phyloP scores from a whole-genome alignment of 2,888 invertebrate species.

The Sarcophaga variegata region DNA sequence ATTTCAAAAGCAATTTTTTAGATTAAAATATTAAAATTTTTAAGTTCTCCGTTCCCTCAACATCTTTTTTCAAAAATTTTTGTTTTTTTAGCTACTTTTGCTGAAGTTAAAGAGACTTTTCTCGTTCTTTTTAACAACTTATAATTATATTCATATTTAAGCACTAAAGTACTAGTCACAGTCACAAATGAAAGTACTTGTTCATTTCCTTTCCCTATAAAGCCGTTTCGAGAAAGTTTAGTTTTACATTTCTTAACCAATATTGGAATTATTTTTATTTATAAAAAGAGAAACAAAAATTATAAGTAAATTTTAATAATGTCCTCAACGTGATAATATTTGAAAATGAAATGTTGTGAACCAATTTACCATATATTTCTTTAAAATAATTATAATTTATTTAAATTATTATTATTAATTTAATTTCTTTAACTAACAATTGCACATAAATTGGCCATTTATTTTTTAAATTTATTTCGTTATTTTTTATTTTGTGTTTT shows the following conservation, averaged over 20 bases:
- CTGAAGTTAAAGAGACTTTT: no score
- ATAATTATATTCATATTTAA: no score
- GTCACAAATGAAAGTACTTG: no score
- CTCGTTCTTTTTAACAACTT: no score
- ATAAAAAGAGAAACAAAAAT: not conserved
- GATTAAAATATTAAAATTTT: no score
- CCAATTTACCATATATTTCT: constrained; percentile 17
- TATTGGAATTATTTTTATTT: not conserved
- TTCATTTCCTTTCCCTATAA: no score
- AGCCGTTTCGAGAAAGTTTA: no score
- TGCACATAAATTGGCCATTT: constrained; percentile 64
- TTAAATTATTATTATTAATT: constrained; percentile 24
- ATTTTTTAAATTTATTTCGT: not conserved
- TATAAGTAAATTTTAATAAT: not conserved
- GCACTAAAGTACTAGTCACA: no score
- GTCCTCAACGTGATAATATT: not conserved
- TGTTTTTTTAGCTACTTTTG: no score
- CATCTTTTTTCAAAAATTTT: no score
- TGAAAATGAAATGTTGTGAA: not conserved
- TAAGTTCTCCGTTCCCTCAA: no score
- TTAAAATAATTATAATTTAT: constrained; percentile 13
- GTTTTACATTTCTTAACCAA: not conserved
- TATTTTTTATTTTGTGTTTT: not conserved
- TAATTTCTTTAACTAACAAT: constrained; percentile 58
- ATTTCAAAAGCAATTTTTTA: no score